phyloP scores from a whole-genome alignment of 1,140 invertebrate genomes.

The Sycophaga agraensis region DNA sequence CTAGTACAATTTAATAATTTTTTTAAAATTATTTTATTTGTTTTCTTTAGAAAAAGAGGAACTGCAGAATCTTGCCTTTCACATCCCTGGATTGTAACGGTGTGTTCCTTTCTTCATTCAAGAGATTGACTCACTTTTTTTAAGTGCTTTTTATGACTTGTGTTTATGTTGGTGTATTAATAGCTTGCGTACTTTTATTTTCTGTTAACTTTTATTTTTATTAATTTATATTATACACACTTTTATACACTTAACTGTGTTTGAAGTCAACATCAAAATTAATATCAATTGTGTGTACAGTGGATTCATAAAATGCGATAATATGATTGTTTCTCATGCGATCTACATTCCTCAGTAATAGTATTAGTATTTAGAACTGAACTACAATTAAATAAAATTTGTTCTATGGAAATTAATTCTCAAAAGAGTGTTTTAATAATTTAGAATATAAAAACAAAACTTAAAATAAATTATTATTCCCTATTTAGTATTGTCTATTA shows the following conservation, averaged over 20 bases:
- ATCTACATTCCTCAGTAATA: constrained; percentile 32
- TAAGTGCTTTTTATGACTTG: constrained; percentile 27
- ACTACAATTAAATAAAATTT: constrained; percentile 11
- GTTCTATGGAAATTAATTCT: constrained; percentile 1
- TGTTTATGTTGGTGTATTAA: constrained; percentile 19
- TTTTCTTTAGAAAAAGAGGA: constrained; percentile 60
- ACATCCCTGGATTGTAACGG: constrained; percentile 68
- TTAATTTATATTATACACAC: constrained; percentile 35
- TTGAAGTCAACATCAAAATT: constrained; percentile 16
- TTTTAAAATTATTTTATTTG: neutral
- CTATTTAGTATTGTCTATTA: neutral
- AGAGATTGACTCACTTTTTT: constrained; percentile 38
- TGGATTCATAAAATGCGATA: constrained; percentile 35
- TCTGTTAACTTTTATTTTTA: constrained; percentile 36
- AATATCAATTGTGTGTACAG: constrained; percentile 34
- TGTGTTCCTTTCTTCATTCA: constrained; percentile 49
- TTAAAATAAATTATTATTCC: constrained; percentile 15
- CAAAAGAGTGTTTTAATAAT: neutral
- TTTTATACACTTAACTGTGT: constrained; percentile 22
- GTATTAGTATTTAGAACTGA: constrained; percentile 5
- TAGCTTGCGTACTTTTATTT: constrained; percentile 17
- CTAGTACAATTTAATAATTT: too few species aligned
- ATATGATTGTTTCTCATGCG: constrained; percentile 34
- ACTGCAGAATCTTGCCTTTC: constrained; percentile 65
- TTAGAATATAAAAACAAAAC: too few species aligned